Conservation (phyloP, 2,797 vertebrate genomes). For the Peromyscus eremicus region DNA sequence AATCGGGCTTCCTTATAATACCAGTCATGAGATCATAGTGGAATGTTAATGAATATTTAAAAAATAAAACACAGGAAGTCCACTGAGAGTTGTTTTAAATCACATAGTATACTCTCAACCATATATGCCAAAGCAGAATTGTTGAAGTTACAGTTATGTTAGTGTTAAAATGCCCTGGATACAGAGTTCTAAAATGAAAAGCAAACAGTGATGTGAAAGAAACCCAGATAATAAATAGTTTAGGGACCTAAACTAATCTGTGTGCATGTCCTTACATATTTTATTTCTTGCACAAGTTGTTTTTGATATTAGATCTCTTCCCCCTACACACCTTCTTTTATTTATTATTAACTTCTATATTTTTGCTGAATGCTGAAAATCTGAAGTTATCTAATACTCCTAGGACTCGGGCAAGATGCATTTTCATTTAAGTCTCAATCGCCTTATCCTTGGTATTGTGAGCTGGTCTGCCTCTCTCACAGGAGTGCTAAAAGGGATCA, state of each 20-base stretch:
- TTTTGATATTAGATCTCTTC: constrained; percentile 37
- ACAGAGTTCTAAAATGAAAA: constrained; percentile 59
- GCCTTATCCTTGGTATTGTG: neutral
- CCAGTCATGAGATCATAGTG: neutral
- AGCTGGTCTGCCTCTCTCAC: neutral
- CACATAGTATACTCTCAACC: constrained; percentile 11
- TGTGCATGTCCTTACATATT: neutral
- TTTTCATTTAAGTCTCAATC: neutral
- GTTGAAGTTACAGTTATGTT: neutral
- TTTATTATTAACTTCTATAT: neutral
- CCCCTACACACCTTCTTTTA: neutral
- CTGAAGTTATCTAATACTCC: neutral
- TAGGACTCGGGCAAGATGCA: neutral
- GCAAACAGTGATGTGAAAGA: neutral
- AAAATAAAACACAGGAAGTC: neutral
- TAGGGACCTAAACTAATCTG: neutral
- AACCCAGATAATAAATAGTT: neutral
- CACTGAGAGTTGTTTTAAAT: constrained; percentile 26
- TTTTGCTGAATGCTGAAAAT: constrained; percentile 28
- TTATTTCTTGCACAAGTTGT: neutral
- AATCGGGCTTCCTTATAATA: neutral
- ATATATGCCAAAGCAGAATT: neutral
- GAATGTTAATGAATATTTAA: neutral
- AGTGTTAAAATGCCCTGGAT: neutral
- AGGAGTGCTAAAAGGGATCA: neutral